Evolutionary conservation across 2,113 vertebrate species (phyloP), one percentile per base, ranked within the genome.

Genomic region (Platanista minor): DNA sequence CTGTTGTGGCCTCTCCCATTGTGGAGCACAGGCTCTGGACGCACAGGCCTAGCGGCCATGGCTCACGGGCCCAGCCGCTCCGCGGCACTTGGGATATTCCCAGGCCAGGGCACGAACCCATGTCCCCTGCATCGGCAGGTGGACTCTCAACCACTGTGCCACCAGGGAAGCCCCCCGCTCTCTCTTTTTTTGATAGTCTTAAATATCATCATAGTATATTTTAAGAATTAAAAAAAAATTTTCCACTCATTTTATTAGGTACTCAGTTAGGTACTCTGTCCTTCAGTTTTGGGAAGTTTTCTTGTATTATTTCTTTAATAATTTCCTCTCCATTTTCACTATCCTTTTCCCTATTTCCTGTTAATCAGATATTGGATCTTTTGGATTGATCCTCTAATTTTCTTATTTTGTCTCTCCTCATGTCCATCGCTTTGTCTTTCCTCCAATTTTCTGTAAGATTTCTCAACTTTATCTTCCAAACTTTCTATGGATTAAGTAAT

Each of bases 381-480:
- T 67, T 77, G 36, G 43, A 39, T 27, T 74, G 25, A 43, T 90
- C 27, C 18, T 94, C 39, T 41, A 59, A 67, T 66, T 54, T 85
- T 89, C 31, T 78, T 41, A 39, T 27, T 17, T 67, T 59, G 31
- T 49, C 27, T 81, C 43, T n/a, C 5, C 33, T 54, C 36, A 27
- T 64, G 36, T 20, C 49, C 9, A 57, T 27, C 36, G 57, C 33
- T 85, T 82, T 72, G 66, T 52, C 39, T 87, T 75, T 82, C 59
- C 36, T 71, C 43, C 43, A 91, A 61, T 31, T 75, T 82, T 75
- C 59, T 75, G 21, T 74, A 91, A 91, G 67, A 67, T 61, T 82
- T 91, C 75, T 87, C 80, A 94, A 29, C 15, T 87, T 94, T 52
- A 87, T 91, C n/a, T 83, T 82, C 29, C 39, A 94, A 87, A 1